These are phyloP conservation scores for Megaleporinus macrocephalus DNA, from an alignment of 2,113 vertebrate species.

Conservation along the genomic window DNA sequence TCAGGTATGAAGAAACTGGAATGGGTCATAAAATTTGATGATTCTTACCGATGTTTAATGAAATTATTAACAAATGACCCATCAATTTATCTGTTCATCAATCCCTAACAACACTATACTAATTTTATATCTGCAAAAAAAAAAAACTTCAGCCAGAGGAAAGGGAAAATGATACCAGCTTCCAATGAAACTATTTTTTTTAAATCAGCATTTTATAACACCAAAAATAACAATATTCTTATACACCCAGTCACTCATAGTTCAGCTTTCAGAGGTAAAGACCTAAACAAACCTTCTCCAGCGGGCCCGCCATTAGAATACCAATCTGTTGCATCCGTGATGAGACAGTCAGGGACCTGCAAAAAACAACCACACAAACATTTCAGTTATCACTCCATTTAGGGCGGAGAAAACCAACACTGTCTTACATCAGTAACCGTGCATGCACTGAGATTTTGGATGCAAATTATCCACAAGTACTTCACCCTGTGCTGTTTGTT, in stretches of 20 bases:
- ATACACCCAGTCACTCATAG: too few relatives aligned
- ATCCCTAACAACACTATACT: not conserved
- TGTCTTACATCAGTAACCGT: not conserved
- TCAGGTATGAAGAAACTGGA: too few relatives aligned
- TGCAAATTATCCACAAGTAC: not conserved
- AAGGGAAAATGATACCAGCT: not conserved
- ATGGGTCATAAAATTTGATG: too few relatives aligned
- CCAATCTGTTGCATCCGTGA: slow-evolving; percentile 81
- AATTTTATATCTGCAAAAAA: not conserved
- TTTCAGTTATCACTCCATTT: not conserved
- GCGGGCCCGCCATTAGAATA: slow-evolving; percentile 77
- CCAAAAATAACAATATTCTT: too few relatives aligned
- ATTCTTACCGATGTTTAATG: too few relatives aligned
- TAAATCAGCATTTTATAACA: too few relatives aligned
- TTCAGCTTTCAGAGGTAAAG: not conserved
- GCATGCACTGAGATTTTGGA: not conserved
- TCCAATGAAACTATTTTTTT: too few relatives aligned
- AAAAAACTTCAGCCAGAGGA: not conserved
- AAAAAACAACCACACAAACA: not conserved
- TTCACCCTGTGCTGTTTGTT: not conserved
- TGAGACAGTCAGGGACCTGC: slow-evolving; percentile 73
- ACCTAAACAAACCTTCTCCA: slow-evolving; percentile 85
- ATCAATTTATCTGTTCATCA: not conserved
- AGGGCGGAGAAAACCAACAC: not conserved
- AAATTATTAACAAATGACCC: too few relatives aligned